These are phyloP conservation scores for Clivina fossor DNA, from an alignment of 2,888 invertebrate species.

Conservation along the genomic window DNA sequence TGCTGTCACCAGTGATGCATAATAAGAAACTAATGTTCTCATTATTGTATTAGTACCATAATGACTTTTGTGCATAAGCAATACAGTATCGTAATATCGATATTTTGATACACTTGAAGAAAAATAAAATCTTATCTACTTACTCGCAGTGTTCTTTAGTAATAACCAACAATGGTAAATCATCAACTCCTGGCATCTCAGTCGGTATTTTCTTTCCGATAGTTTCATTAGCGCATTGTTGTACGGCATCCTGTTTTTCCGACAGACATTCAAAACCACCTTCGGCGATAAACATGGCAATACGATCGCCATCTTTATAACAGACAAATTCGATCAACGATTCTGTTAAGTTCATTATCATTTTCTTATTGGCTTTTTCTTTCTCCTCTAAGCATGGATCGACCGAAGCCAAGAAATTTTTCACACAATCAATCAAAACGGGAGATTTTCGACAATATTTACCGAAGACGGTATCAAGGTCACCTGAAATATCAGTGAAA, in stretches of 20 bases:
- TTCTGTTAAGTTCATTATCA: conserved; percentile 54
- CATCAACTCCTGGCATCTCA: conserved; percentile 35
- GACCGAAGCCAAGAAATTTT: conserved; percentile 50
- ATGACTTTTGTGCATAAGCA: too few species aligned
- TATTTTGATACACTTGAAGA: too few species aligned
- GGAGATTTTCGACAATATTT: conserved; percentile 57
- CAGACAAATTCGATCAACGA: conserved; percentile 57
- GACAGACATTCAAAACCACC: conserved; percentile 58
- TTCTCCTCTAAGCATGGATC: conserved; percentile 54
- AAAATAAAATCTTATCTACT: conserved; percentile 39
- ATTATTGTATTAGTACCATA: too few species aligned
- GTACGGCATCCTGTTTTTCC: conserved; percentile 49
- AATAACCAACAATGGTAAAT: conserved; percentile 50
- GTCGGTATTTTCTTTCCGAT: conserved; percentile 47
- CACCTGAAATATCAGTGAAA: conserved; percentile 25
- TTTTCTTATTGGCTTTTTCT: conserved; percentile 53
- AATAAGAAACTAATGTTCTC: too few species aligned
- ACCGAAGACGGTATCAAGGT: conserved; percentile 57
- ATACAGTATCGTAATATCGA: too few species aligned
- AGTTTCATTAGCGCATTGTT: conserved; percentile 53
- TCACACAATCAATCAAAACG: conserved; percentile 51
- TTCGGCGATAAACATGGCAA: conserved; percentile 59
- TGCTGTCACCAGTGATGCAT: too few species aligned
- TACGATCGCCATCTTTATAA: conserved; percentile 59
- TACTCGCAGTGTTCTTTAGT: conserved; percentile 53